Conservation (phyloP, 2,113 vertebrate genomes). For the Blennius ocellaris region DNA sequence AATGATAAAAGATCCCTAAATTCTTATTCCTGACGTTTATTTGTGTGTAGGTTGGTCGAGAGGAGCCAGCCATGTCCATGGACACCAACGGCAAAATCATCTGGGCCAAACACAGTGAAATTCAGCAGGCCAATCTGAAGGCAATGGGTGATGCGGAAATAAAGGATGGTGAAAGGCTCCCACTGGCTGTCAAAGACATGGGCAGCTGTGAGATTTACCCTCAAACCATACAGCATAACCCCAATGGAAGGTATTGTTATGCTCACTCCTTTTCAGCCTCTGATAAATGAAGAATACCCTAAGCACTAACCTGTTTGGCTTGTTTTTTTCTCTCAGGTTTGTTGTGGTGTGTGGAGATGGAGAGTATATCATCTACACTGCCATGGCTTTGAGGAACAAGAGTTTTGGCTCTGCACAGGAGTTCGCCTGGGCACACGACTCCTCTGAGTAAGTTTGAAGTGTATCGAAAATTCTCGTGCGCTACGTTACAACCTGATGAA, state of each 20-base stretch:
- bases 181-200: constrained; percentile 98
- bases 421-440: constrained; percentile 98
- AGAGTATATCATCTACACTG: constrained; percentile 99
- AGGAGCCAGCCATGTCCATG: constrained; percentile 99
- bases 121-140: constrained; percentile 98
- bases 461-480: background rate
- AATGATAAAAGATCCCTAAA: background rate
- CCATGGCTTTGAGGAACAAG: constrained; percentile 98
- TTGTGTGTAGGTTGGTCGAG: constrained; percentile 90
- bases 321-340: constrained; percentile 83
- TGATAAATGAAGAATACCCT: background rate
- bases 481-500: background rate
- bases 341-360: constrained; percentile 98
- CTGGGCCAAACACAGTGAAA: constrained; percentile 98
- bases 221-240: constrained; percentile 98
- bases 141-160: constrained; percentile 99
- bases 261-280: background rate
- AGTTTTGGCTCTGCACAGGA: constrained; percentile 99
- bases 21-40: background rate
- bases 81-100: constrained; percentile 98
- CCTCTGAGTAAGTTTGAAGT: constrained; percentile 92
- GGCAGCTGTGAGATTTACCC: constrained; percentile 99
- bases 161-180: constrained; percentile 96
- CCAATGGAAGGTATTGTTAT: constrained; percentile 90
- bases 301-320: constrained; percentile 1